Evolutionary conservation across 2,888 invertebrate species (phyloP), one percentile per base, ranked within the genome.

Genomic region (Rhamnusium bicolor): DNA sequence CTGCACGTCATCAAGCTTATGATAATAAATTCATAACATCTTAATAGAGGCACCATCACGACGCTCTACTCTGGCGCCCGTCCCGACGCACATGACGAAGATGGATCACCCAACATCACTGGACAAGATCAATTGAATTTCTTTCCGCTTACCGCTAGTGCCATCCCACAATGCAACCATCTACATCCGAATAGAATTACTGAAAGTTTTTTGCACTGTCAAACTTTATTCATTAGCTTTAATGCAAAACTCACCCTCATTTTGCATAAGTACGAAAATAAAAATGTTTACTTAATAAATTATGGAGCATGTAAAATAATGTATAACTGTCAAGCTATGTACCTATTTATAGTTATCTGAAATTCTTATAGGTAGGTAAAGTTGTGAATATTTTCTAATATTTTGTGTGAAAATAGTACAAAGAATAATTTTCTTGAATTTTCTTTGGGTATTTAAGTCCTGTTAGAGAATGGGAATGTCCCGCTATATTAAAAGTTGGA

Each of bases 41-140:
- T 85, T 85, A 85, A 85, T 86, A 83, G 83, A 82, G 84, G 83
- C 82, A 82, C 82, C 84, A 80, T 81, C 82, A 80, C 81, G 84
- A 85, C 85, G 85, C 84, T 83, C 79, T 56, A 56, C 67, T 56
- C 56, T 76, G 83, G 81, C 83, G 84, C 83, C 84, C 84, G 84
- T 84, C 84, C 83, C 82, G 86, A 85, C 86, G 85, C 83, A 80
- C 85, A 82, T 88, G 88, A 89, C 89, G 89, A 89, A 90, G 90
- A 90, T 88, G 88, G 87, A 90, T 90, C 85, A 87, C 86, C 87
- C 86, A 83, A 87, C 88, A 87, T 87, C 87, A 69, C 88, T 86
- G 88, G 89, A 89, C 89, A 88, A 89, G 89, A 90, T 90, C 90
- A 90, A 90, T 90, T 90, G 89, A 90, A 90, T 90, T 90, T 89